These are phyloP conservation scores for Hippocampus comes DNA, from an alignment of 2,113 vertebrate species.

Conservation along the genomic window DNA sequence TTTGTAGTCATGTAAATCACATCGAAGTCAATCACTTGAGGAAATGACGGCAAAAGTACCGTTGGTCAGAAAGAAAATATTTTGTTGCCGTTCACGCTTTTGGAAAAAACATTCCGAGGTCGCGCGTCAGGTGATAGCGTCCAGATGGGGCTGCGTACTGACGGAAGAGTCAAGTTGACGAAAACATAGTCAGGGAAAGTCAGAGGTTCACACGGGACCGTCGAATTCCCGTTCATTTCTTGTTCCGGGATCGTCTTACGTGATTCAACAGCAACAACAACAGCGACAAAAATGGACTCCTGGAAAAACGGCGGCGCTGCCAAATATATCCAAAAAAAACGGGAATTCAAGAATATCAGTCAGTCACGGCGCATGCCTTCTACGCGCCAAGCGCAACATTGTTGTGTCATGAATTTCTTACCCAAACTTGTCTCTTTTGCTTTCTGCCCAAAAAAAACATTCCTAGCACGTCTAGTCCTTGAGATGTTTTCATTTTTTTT, in stretches of 20 bases:
- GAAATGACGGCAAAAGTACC: not conserved
- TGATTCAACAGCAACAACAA: too few species aligned
- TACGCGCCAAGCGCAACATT: not conserved
- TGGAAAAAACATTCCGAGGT: not conserved
- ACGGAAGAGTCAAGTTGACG: not conserved
- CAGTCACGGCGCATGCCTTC: not conserved
- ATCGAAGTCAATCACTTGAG: slow-evolving; percentile 32
- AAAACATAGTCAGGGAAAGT: slow-evolving; percentile 1
- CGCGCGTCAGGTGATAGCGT: not conserved
- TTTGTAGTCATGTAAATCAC: slow-evolving; percentile 37
- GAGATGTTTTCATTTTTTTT: too few species aligned
- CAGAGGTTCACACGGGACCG: not conserved
- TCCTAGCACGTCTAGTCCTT: too few species aligned
- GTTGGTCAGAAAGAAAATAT: not conserved
- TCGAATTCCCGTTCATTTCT: not conserved
- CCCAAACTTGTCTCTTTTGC: too few species aligned
- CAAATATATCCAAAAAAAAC: slow-evolving; percentile 7
- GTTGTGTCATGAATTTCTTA: not conserved
- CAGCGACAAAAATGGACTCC: not conserved
- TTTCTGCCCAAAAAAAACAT: too few species aligned
- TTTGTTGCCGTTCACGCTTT: not conserved
- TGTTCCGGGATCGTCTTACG: not conserved
- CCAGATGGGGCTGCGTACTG: not conserved
- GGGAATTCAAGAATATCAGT: slow-evolving; percentile 1
- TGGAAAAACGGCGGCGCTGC: not conserved